These are phyloP conservation scores for Acanthosepion lycidas DNA, from an alignment of 2,888 invertebrate species.

Conservation along the genomic window DNA sequence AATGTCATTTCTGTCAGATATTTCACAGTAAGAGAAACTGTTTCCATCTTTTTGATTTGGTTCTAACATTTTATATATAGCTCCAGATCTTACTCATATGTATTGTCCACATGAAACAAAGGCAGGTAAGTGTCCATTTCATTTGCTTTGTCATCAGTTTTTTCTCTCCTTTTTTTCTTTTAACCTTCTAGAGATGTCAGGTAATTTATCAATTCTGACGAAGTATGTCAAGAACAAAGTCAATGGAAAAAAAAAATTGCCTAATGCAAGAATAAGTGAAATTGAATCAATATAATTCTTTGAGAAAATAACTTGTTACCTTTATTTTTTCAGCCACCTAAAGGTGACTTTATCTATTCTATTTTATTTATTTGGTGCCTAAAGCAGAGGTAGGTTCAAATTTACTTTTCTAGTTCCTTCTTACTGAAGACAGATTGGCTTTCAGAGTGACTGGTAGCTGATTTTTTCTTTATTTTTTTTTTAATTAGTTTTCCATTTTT, in stretches of 20 bases:
- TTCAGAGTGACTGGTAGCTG: background rate
- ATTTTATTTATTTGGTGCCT: background rate
- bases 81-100: background rate
- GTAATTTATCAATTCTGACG: background rate
- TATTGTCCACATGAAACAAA: background rate
- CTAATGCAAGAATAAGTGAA: background rate
- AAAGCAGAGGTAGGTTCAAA: background rate
- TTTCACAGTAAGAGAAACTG: too few species aligned
- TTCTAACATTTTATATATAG: background rate
- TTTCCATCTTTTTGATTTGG: too few species aligned
- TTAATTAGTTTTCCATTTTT: too few species aligned
- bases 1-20: too few species aligned
- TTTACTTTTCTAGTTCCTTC: background rate
- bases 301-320: background rate
- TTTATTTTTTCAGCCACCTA: background rate
- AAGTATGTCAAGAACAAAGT: background rate
- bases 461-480: background rate
- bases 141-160: background rate
- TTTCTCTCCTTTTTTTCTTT: background rate
- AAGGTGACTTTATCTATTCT: background rate
- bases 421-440: background rate
- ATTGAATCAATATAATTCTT: background rate
- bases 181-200: background rate
- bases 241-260: background rate
- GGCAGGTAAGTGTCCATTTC: background rate